Base-by-base conservation (phyloP, 2,888 invertebrate genomes). In the Erebia palarica region DNA sequence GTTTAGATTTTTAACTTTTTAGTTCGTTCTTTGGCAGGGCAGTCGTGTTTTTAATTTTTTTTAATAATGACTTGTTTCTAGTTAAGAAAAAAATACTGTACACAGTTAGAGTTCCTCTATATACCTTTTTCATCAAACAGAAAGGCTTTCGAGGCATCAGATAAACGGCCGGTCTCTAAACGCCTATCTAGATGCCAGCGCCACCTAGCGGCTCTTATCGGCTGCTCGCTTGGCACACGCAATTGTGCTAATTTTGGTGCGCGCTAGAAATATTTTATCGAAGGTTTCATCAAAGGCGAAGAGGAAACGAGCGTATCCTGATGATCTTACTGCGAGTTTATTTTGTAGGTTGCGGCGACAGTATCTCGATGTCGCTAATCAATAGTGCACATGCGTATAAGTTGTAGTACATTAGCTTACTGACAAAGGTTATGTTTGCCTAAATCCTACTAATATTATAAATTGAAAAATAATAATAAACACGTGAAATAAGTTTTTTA, bases 141-240 rank as follows among this genome's bases (percentile, higher is more conserved):
- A 55, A 55, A 55, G 53, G 36, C 65, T 65, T 53, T 36, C 65
- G 42, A 64, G 77, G 76, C 79, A 80, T 78, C 78, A 36, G 47
- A 47, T 47, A 47, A 47, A 47, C 47, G 58, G 67, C 49, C 58
- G 57, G 58, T 75, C 80, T 77, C 71, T 77, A 84, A 78, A 77
- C 72, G 84, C 80, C 80, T 84, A 87, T 87, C 87, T 76, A 78
- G 83, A 85, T 85, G 69, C 76, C 75, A 80, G 79, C 84, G 81
- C 76, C 72, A 72, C 72, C 68, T 72, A 59, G 60, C 55, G 68
- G 61, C 13, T 47, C 27, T 59, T 72, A 69, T 72, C 72, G 65
- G n/a, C 64, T 9, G 44, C 36, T 27, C 27, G 18, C 59, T 66
- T 58, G 65, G 72, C 65, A 55, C 68, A 72, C 65, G 72, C 69